phyloP scores from a whole-genome alignment of 2,113 vertebrate genomes.

The Alethe castanea region DNA sequence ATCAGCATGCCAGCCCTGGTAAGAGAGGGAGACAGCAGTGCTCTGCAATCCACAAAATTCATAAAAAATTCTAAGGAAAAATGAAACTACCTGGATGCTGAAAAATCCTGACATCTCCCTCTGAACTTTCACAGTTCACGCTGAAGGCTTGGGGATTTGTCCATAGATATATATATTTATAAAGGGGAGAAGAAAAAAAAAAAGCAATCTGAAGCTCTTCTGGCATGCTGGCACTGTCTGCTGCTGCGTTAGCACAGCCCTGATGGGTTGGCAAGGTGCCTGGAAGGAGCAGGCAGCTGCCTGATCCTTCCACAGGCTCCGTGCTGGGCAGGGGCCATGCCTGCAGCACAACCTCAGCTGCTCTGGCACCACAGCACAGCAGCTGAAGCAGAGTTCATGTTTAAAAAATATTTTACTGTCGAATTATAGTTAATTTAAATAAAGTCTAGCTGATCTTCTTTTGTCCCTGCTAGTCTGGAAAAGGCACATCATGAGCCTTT shows the following conservation, averaged over 20 bases:
- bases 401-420: neutral
- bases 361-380: neutral
- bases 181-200: accelerated
- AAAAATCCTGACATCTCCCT: neutral
- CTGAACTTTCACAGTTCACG: neutral
- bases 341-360: neutral
- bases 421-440: neutral
- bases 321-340: neutral
- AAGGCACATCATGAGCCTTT: neutral
- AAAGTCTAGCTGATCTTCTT: neutral
- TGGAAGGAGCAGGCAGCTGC: neutral
- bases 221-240: neutral
- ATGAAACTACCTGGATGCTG: neutral
- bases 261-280: neutral
- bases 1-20: neutral
- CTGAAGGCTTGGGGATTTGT: neutral
- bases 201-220: neutral
- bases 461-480: neutral
- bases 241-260: neutral
- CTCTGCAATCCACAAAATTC: neutral
- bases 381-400: neutral
- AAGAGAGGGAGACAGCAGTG: neutral
- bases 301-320: neutral
- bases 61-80: neutral
- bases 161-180: neutral